Percentiles rank a stretch among this genome's conserved stretches.
These are phyloP conservation scores for Carapus acus DNA, from an alignment of 2,797 vertebrate species.

Conservation along the genomic window DNA sequence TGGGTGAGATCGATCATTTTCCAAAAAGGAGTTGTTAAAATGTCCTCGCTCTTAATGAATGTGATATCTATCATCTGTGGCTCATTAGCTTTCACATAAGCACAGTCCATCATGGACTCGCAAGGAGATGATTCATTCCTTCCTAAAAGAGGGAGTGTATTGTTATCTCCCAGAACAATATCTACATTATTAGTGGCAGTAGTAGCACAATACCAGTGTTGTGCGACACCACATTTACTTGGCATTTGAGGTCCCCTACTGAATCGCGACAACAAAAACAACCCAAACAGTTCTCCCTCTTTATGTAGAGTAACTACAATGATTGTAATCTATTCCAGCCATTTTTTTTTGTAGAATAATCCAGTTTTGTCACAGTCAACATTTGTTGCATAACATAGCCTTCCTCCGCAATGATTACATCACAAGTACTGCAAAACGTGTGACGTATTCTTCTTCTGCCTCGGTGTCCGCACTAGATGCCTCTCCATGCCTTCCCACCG, in stretches of 20 bases:
- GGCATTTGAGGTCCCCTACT: constrained; percentile 7
- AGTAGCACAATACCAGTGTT: too few species aligned
- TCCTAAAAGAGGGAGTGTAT: constrained; percentile 39
- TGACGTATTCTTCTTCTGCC: too few species aligned
- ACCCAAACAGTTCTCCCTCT: too few species aligned
- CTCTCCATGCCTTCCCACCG: too few species aligned
- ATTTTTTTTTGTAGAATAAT: too few species aligned
- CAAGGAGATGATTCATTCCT: constrained; percentile 57
- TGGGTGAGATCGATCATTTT: constrained; percentile 55
- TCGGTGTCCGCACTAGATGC: too few species aligned
- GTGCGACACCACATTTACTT: constrained; percentile 32
- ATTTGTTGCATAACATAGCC: too few species aligned
- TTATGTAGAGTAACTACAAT: too few species aligned
- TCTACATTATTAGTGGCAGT: constrained; percentile 12
- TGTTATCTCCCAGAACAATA: constrained; percentile 41
- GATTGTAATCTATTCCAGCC: too few species aligned
- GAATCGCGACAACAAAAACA: neutral
- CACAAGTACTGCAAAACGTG: too few species aligned
- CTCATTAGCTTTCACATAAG: constrained; percentile 64
- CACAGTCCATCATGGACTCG: constrained; percentile 61
- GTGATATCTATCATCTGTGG: constrained; percentile 66
- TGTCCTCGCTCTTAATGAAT: constrained; percentile 60
- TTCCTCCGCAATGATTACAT: too few species aligned
- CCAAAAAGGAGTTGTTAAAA: constrained; percentile 54
- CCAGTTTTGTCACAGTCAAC: too few species aligned